Evolutionary conservation across 2,888 invertebrate genomes (phyloP).

Genomic region (Nymphalis urticae): DNA sequence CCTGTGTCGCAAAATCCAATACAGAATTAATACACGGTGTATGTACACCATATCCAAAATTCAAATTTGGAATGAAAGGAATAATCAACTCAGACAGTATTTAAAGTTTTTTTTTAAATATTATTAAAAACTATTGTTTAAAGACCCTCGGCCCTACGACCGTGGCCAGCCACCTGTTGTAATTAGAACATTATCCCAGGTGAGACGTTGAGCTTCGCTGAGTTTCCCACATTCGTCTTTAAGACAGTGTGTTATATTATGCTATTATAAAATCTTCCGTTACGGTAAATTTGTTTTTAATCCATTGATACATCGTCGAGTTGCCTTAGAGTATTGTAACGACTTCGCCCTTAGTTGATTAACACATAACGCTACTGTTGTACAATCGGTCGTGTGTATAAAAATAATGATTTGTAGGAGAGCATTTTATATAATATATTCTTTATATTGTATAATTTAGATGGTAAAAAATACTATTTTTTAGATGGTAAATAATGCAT

Average conservation of each 20-base stretch:
- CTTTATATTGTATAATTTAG: too few relatives aligned
- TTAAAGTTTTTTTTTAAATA: not conserved
- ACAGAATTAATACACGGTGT: not conserved
- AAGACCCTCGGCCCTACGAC: constrained; percentile 6
- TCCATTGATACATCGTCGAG: constrained; percentile 1
- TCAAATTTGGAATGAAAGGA: too few relatives aligned
- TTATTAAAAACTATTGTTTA: not conserved
- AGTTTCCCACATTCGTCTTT: constrained; percentile 49
- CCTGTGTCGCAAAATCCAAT: too few relatives aligned
- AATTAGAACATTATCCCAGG: constrained; percentile 66
- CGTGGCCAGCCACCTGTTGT: constrained; percentile 51
- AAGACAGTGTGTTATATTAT: constrained; percentile 40
- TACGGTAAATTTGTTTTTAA: constrained; percentile 38
- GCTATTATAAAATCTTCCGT: constrained; percentile 45
- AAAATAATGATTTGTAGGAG: too few relatives aligned
- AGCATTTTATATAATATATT: too few relatives aligned
- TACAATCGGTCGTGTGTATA: too few relatives aligned
- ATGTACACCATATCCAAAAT: not conserved
- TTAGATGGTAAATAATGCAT: too few relatives aligned
- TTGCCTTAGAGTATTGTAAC: not conserved
- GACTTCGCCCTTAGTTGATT: not conserved
- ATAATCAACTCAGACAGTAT: not conserved
- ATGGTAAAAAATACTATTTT: too few relatives aligned
- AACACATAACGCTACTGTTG: too few relatives aligned
- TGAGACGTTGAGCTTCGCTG: constrained; percentile 55